These are phyloP conservation scores for Pseudoatta argentina DNA, from an alignment of 1,140 invertebrate genomes.

Conservation along the genomic window DNA sequence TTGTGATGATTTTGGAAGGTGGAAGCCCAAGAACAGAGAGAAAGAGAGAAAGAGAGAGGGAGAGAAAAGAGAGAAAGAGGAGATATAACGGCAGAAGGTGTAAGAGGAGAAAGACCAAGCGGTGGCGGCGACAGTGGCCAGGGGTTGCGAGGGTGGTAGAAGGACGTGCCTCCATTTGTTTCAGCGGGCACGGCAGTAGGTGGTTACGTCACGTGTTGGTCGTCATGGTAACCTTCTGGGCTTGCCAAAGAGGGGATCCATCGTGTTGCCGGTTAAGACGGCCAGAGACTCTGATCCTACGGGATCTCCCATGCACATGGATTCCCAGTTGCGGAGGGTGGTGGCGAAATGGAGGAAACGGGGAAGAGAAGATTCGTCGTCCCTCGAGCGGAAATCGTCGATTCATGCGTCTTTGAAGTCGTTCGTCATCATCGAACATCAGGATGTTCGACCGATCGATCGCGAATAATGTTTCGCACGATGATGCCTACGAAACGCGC, in stretches of 20 bases:
- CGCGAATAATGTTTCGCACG: slow-evolving; percentile 35
- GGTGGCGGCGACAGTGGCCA: slow-evolving; percentile 46
- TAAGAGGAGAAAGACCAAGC: slow-evolving; percentile 60
- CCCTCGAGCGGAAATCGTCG: slow-evolving; percentile 76
- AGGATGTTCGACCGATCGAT: slow-evolving; percentile 49
- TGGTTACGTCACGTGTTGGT: slow-evolving; percentile 86
- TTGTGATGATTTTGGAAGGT: slow-evolving; percentile 79
- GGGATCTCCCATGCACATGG: slow-evolving; percentile 67
- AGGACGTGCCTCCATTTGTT: slow-evolving; percentile 87
- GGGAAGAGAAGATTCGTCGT: slow-evolving; percentile 5
- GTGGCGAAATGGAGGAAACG: neutral
- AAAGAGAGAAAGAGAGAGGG: slow-evolving; percentile 49
- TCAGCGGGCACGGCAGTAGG: slow-evolving; percentile 83
- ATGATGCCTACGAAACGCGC: slow-evolving; percentile 10
- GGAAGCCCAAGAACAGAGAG: slow-evolving; percentile 65
- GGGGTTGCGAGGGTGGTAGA: slow-evolving; percentile 69
- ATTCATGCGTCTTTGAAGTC: slow-evolving; percentile 71
- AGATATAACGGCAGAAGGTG: slow-evolving; percentile 62
- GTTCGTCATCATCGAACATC: slow-evolving; percentile 78
- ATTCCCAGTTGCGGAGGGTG: slow-evolving; percentile 41
- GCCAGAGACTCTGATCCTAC: slow-evolving; percentile 72
- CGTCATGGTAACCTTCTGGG: slow-evolving; percentile 85
- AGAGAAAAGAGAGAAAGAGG: slow-evolving; percentile 70
- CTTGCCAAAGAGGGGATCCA: slow-evolving; percentile 84
- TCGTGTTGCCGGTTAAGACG: slow-evolving; percentile 83